A percentile compares a stretch with the other conserved stretches of the same genome.
Conservation (phyloP, 2,888 invertebrate species). For the Prionchulus punctatus region DNA sequence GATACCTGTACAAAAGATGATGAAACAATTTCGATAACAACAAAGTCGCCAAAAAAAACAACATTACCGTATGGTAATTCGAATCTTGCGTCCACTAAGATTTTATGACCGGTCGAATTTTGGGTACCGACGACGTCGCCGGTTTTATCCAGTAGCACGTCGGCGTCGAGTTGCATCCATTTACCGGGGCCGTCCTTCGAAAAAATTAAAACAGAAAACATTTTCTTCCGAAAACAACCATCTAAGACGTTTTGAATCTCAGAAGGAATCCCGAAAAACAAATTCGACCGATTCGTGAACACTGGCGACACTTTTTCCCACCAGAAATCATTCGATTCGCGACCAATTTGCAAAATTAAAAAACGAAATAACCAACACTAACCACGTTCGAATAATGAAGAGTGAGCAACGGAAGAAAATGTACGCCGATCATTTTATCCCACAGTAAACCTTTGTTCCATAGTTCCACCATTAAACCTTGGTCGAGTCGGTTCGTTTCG, state of each 20-base stretch:
- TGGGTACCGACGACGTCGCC: conserved; percentile 81
- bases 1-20: no score
- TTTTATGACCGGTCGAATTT: conserved; percentile 70
- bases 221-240: no score
- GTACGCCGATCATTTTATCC: conserved; percentile 86
- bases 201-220: neutral
- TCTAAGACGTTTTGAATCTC: no score
- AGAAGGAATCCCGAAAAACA: no score
- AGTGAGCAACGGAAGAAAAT: conserved; percentile 70
- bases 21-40: no score
- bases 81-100: conserved; percentile 81
- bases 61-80: conserved; percentile 76
- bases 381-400: conserved; percentile 79
- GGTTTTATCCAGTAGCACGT: conserved; percentile 67
- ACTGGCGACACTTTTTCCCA: no score
- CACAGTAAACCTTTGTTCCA: conserved; percentile 95
- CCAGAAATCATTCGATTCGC: conserved; percentile 1
- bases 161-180: conserved; percentile 80
- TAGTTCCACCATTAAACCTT: conserved; percentile 77
- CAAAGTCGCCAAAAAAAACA: neutral
- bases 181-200: conserved; percentile 64
- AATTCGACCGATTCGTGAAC: no score
- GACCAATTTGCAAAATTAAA: no score
- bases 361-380: conserved; percentile 28
- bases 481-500: conserved; percentile 85